These are phyloP conservation scores for Bacillus rossius DNA, from an alignment of 1,140 invertebrate genomes.

Conservation along the genomic window DNA sequence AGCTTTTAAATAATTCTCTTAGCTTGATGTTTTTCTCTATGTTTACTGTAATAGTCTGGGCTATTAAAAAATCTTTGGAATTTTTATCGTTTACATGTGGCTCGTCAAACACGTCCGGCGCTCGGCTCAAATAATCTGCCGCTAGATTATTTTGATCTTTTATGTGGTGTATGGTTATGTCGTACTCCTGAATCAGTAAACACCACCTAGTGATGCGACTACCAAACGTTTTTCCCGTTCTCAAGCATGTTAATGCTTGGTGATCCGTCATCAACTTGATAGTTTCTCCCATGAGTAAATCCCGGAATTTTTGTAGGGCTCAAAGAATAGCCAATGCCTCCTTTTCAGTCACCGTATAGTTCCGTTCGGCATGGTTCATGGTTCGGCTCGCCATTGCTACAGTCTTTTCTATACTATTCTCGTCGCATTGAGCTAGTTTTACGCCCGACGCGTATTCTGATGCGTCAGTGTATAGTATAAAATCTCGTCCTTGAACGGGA, in stretches of 20 bases:
- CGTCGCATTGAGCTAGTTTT: slow-evolving; percentile 24
- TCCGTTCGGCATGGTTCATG: slow-evolving; percentile 35
- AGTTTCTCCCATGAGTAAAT: slow-evolving; percentile 32
- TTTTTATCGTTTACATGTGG: too few relatives aligned
- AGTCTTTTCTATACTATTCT: slow-evolving; percentile 12
- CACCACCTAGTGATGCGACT: slow-evolving; percentile 40
- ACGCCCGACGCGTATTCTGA: slow-evolving; percentile 27
- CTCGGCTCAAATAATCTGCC: slow-evolving; percentile 1
- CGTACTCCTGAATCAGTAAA: slow-evolving; percentile 38
- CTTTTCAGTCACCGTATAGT: slow-evolving; percentile 38
- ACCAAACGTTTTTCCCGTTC: slow-evolving; percentile 35
- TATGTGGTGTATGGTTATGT: slow-evolving; percentile 36
- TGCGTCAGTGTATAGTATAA: slow-evolving; percentile 28
- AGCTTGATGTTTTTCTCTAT: too few relatives aligned
- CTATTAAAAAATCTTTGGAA: too few relatives aligned
- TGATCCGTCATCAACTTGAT: slow-evolving; percentile 45
- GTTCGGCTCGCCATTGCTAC: slow-evolving; percentile 39
- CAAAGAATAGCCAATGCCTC: slow-evolving; percentile 42
- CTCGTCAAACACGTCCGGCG: too few relatives aligned
- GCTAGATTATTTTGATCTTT: slow-evolving; percentile 9
- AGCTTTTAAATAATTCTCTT: too few relatives aligned
- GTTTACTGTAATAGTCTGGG: too few relatives aligned
- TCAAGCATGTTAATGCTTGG: slow-evolving; percentile 39
- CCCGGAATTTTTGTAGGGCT: slow-evolving; percentile 36
- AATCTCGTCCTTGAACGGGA: slow-evolving; percentile 16